A percentile compares a stretch with the other conserved stretches of the same genome.
These are phyloP conservation scores for Ennomos erosarius DNA, from an alignment of 2,888 invertebrate species.

Conservation along the genomic window DNA sequence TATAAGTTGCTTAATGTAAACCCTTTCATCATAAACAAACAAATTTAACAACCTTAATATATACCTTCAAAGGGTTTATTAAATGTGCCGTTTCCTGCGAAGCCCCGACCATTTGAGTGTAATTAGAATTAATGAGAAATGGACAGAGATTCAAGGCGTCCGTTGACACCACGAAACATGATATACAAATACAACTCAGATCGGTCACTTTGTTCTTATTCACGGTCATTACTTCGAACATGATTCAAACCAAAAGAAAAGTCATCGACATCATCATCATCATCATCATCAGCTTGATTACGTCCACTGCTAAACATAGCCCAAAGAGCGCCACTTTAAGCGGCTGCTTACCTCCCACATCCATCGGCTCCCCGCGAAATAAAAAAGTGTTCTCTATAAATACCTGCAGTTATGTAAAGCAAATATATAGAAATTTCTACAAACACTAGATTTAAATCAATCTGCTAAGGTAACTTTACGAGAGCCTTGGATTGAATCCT, in stretches of 20 bases:
- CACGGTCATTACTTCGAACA: slow-evolving; percentile 33
- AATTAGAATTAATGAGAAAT: slow-evolving; percentile 76
- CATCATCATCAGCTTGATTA: too few relatives aligned
- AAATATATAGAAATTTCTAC: slow-evolving; percentile 5
- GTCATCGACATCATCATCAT: too few relatives aligned
- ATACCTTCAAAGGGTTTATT: slow-evolving; percentile 53
- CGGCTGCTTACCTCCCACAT: too few relatives aligned
- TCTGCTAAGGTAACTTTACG: slow-evolving; percentile 36
- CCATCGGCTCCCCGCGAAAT: too few relatives aligned
- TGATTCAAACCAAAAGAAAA: slow-evolving; percentile 28
- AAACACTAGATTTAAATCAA: slow-evolving; percentile 26
- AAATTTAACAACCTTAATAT: slow-evolving; percentile 34
- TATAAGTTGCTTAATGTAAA: slow-evolving; percentile 18
- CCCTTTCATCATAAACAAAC: slow-evolving; percentile 44
- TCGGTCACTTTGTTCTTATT: slow-evolving; percentile 42
- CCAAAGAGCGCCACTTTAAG: too few relatives aligned
- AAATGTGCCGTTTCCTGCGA: slow-evolving; percentile 53
- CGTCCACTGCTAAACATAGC: too few relatives aligned
- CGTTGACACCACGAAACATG: slow-evolving; percentile 68
- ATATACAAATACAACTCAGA: slow-evolving; percentile 55
- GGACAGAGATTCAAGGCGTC: slow-evolving; percentile 57
- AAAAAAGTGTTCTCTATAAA: too few relatives aligned
- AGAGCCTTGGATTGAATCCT: slow-evolving; percentile 55
- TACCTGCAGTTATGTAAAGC: too few relatives aligned
- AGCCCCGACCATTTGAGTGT: slow-evolving; percentile 65